Evolutionary conservation across 2,888 invertebrate genomes (phyloP), one percentile per base, ranked within the genome.

Genomic region (Hyles lineata): DNA sequence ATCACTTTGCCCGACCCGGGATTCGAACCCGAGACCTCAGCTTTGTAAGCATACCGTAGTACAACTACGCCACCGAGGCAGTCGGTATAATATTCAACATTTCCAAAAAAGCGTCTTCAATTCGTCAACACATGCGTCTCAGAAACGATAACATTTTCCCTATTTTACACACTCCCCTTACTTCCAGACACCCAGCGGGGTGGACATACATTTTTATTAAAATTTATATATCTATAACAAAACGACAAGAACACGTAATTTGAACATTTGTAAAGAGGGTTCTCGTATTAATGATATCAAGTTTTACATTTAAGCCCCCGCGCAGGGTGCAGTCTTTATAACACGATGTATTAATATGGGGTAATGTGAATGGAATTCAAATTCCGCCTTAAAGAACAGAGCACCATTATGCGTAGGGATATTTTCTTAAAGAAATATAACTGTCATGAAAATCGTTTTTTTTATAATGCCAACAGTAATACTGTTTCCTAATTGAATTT

Each of bases 261-360:
- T 75, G 74, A 74, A 81, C 82, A 87, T 87, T 83, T 85, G 83
- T 86, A 80, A 85, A 76, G 77, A 81, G 82, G 82, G 84, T 76
- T 59, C 76, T 21, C 77, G 61, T 84, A 83, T 83, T 83, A 85
- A 84, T 82, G 82, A 79, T 50, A 67, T 77, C 67, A 82, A 83
- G 79, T 83, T 83, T 79, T 80, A 78, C 81, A 82, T 84, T 80
- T 79, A 80, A 81, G 79, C 76, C 74, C 77, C 74, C 74, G 19
- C 29, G 75, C 74, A 79, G 82, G 84, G 81, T 79, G 81, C 76
- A 67, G 23, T 43, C 43, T 67, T 67, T 17, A 15, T 17, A 67
- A 67, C 67, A 67, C 50, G 67, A 67, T 67, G 50, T 67, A 67
- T 50, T 63, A 63, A 35, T 67, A 67, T 67, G 43, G 50, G 43